A percentile compares a stretch with the other conserved stretches of the same genome.
Evolutionary conservation across 2,797 vertebrate genomes (phyloP).

Genomic region (Semotilus atromaculatus): DNA sequence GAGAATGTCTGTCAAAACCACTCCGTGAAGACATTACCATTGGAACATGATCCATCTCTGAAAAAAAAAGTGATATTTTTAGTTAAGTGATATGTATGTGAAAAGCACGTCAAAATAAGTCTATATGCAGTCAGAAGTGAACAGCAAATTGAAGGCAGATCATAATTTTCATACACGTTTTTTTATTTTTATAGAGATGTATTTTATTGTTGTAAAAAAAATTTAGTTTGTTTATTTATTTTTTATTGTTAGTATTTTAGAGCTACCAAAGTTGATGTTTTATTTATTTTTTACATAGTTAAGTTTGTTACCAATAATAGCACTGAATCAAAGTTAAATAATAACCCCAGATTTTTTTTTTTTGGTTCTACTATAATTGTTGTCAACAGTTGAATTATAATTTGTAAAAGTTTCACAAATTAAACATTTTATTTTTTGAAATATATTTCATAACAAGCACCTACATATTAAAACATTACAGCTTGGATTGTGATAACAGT

Average conservation of each 20-base stretch:
- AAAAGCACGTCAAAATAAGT: background rate
- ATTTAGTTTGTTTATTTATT: background rate
- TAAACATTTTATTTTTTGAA: background rate
- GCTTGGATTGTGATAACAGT: background rate
- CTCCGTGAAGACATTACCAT: rapidly evolving
- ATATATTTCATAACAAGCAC: background rate
- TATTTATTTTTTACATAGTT: background rate
- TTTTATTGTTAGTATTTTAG: background rate
- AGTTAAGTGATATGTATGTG: background rate
- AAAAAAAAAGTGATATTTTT: slow-evolving; percentile 4
- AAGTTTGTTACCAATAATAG: no score
- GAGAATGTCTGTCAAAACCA: background rate
- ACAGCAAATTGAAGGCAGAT: background rate
- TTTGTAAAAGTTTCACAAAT: no score
- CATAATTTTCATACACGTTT: background rate
- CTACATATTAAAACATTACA: background rate
- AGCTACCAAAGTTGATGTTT: no score
- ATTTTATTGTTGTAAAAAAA: background rate
- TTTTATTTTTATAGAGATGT: background rate
- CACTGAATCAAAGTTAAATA: no score
- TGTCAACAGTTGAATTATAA: background rate
- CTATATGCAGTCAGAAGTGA: background rate
- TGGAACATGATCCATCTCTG: background rate
- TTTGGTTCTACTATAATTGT: no score
- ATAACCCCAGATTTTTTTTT: no score